These are phyloP conservation scores for Chloromyia formosa DNA, from an alignment of 2,888 invertebrate genomes.

Conservation along the genomic window DNA sequence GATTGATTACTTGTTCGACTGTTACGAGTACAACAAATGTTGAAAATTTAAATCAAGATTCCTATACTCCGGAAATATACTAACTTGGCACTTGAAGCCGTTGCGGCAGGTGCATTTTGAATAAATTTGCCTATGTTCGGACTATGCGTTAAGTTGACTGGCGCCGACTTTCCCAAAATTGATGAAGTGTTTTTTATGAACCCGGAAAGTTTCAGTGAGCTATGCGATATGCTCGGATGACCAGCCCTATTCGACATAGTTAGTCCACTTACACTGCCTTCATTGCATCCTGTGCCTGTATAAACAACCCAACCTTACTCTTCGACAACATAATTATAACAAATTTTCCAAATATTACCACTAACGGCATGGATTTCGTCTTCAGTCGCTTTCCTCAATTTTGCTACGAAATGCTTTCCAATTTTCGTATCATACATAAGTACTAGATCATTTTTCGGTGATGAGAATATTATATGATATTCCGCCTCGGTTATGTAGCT, in stretches of 20 bases:
- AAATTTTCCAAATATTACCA: slow-evolving; percentile 57
- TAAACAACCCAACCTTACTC: too few species aligned
- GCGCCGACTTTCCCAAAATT: slow-evolving; percentile 49
- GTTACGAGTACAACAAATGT: too few species aligned
- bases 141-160: slow-evolving; percentile 53
- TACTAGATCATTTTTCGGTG: slow-evolving; percentile 80
- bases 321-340: neutral
- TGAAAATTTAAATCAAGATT: too few species aligned
- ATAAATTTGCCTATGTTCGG: slow-evolving; percentile 56
- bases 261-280: slow-evolving; percentile 26
- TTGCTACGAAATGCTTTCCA: slow-evolving; percentile 84
- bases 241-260: slow-evolving; percentile 49
- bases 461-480: slow-evolving; percentile 76
- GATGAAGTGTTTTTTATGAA: slow-evolving; percentile 35
- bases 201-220: slow-evolving; percentile 54
- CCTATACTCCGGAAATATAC: neutral
- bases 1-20: slow-evolving; percentile 60
- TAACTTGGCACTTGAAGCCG: slow-evolving; percentile 55
- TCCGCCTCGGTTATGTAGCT: slow-evolving; percentile 73
- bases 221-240: slow-evolving; percentile 55
- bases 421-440: slow-evolving; percentile 81
- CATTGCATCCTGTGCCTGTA: slow-evolving; percentile 41
- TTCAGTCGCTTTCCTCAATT: slow-evolving; percentile 75
- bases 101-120: slow-evolving; percentile 53
- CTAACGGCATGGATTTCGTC: slow-evolving; percentile 76